These are phyloP conservation scores for Sesamia inferens DNA, from an alignment of 2,888 invertebrate species.

Conservation along the genomic window DNA sequence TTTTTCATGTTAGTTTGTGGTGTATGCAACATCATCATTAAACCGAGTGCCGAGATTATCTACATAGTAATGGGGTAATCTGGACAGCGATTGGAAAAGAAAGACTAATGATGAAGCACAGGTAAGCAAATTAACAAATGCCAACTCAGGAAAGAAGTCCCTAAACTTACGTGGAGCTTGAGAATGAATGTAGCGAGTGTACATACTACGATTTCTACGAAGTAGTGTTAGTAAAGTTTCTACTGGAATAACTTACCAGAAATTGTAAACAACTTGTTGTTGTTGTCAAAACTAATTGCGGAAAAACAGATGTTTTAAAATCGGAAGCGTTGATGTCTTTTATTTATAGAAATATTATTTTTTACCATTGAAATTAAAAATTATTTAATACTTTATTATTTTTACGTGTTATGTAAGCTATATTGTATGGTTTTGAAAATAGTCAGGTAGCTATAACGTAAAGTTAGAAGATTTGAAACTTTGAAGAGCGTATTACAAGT, in stretches of 20 bases:
- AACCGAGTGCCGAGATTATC: conserved; percentile 24
- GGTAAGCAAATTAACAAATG: conserved; percentile 44
- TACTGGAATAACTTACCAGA: conserved; percentile 24
- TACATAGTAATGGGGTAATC: conserved; percentile 27
- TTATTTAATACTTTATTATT: conserved; percentile 2
- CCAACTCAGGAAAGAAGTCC: conserved; percentile 15
- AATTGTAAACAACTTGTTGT: conserved; percentile 35
- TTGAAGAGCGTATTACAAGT: neutral
- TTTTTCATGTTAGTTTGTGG: conserved; percentile 62
- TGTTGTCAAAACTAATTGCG: conserved; percentile 21
- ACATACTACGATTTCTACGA: conserved; percentile 12
- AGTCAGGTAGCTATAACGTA: neutral
- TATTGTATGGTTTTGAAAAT: neutral
- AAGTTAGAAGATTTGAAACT: neutral
- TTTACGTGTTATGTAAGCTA: neutral
- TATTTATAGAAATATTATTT: conserved; percentile 58
- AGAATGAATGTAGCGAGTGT: conserved; percentile 5
- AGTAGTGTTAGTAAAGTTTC: conserved; percentile 30
- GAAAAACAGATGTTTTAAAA: conserved; percentile 13
- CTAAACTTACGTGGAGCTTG: conserved; percentile 4
- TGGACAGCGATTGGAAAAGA: conserved; percentile 30
- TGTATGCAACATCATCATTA: conserved; percentile 53
- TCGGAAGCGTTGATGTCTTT: conserved; percentile 79
- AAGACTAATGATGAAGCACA: conserved; percentile 53
- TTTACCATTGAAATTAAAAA: conserved; percentile 24